phyloP scores from a whole-genome alignment of 1,140 invertebrate species.

The Sycophila sp. region DNA sequence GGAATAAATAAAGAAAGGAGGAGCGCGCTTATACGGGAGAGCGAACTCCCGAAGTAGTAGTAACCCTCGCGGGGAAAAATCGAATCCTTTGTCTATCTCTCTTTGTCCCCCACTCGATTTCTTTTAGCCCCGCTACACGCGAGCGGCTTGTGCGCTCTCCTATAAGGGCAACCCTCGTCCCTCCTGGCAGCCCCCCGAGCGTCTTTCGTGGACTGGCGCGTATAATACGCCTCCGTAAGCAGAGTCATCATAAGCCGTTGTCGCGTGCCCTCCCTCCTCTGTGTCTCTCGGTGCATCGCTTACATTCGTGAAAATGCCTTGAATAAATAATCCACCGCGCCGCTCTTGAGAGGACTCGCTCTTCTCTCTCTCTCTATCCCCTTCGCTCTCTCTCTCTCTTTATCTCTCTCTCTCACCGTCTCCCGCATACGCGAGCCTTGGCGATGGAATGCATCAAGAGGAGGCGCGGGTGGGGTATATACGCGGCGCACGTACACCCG shows the following conservation, averaged over 20 bases:
- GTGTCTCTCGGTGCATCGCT: conserved; percentile 26
- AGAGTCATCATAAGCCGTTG: conserved; percentile 21
- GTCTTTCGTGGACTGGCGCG: too few relatives aligned
- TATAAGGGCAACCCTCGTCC: background rate
- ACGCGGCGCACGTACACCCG: background rate
- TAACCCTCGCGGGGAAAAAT: conserved; percentile 5
- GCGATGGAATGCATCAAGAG: conserved; percentile 31
- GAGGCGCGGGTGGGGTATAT: conserved; percentile 24
- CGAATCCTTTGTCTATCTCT: conserved; percentile 29
- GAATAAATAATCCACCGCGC: conserved; percentile 32
- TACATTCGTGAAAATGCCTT: conserved; percentile 38
- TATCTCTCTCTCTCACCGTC: background rate
- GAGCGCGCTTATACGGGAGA: too few relatives aligned
- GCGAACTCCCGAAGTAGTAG: too few relatives aligned
- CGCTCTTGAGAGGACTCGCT: background rate
- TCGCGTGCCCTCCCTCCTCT: background rate
- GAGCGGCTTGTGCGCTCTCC: too few relatives aligned
- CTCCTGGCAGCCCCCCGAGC: background rate
- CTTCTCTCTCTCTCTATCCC: background rate
- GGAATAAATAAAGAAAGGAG: too few relatives aligned
- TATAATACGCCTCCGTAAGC: background rate
- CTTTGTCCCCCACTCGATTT: background rate
- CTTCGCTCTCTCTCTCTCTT: background rate
- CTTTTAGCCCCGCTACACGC: background rate
- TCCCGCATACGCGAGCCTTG: conserved; percentile 11